These are phyloP conservation scores for Falco punctatus DNA, from an alignment of 2,113 vertebrate species.

Conservation along the genomic window DNA sequence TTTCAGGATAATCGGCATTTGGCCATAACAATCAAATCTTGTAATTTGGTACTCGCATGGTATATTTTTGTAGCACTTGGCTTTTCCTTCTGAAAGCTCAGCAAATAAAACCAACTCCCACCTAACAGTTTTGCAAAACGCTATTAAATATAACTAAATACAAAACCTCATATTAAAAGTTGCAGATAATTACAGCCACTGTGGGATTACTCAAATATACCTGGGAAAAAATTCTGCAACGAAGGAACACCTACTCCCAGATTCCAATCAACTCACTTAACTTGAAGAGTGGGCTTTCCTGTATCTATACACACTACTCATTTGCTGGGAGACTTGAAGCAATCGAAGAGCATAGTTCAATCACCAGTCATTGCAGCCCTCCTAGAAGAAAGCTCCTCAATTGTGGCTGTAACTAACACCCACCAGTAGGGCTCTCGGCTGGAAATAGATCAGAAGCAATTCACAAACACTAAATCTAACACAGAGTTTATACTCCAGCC, in stretches of 20 bases:
- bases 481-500: background rate
- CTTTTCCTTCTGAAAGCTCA: background rate
- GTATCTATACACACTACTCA: accelerated
- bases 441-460: background rate
- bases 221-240: background rate
- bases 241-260: background rate
- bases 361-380: background rate
- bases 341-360: background rate
- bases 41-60: background rate
- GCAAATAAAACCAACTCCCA: background rate
- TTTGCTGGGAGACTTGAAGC: background rate
- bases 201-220: accelerated
- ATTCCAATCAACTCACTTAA: background rate
- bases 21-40: background rate
- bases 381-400: background rate
- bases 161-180: background rate
- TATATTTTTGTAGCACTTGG: background rate
- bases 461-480: background rate
- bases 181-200: background rate
- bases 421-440: background rate
- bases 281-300: background rate
- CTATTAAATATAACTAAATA: background rate
- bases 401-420: background rate
- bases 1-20: background rate
- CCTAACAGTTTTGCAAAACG: background rate